These are phyloP conservation scores for Glaucidium brasilianum DNA, from an alignment of 2,113 vertebrate species.

Conservation along the genomic window DNA sequence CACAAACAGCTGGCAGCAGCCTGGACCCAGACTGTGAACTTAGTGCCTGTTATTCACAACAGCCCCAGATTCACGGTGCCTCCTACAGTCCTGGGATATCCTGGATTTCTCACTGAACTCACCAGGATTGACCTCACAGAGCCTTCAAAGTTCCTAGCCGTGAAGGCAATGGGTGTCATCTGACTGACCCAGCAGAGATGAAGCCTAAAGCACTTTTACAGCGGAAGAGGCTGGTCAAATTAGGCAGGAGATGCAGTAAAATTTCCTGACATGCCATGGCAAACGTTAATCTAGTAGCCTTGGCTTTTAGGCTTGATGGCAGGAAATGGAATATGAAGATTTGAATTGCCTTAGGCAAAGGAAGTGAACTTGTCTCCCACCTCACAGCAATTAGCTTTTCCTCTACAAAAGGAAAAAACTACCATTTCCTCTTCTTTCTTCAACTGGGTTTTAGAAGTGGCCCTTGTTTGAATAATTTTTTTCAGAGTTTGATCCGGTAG, in stretches of 20 bases:
- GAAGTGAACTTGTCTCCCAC: background rate
- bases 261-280: background rate
- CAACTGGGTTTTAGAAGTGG: background rate
- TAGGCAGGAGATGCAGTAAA: background rate
- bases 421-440: background rate
- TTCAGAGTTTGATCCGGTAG: background rate
- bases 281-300: background rate
- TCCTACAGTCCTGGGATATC: background rate
- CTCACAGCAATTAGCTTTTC: background rate
- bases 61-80: rapidly evolving
- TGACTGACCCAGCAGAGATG: background rate
- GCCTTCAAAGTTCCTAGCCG: background rate
- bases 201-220: background rate
- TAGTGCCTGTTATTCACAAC: background rate
- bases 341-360: background rate
- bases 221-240: background rate
- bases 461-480: background rate
- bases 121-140: background rate
- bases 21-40: background rate
- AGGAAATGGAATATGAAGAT: background rate
- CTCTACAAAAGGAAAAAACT: background rate
- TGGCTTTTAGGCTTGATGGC: background rate
- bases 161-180: background rate
- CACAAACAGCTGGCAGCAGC: rapidly evolving
- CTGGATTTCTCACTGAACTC: background rate